These are phyloP conservation scores for Cynaeus angustus DNA, from an alignment of 2,888 invertebrate species.

Conservation along the genomic window DNA sequence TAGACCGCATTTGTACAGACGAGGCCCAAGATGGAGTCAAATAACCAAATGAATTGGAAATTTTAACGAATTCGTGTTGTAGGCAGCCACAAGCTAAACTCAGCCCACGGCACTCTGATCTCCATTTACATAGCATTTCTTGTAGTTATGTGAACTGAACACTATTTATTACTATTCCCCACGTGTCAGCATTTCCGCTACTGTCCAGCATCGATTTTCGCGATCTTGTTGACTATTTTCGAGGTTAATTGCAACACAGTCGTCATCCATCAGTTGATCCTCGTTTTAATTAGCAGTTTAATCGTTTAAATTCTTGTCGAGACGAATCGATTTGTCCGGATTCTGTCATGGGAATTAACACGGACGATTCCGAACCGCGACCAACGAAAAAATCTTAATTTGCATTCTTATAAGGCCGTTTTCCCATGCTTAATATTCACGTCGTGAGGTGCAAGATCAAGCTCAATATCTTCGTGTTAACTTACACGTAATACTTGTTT, in stretches of 20 bases:
- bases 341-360: constrained; percentile 30
- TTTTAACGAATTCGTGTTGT: no score
- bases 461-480: constrained; percentile 26
- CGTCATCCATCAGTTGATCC: constrained; percentile 12
- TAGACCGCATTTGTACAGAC: no score
- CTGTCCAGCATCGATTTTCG: not conserved
- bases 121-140: no score
- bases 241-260: constrained; percentile 21
- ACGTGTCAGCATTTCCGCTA: no score
- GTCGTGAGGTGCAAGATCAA: constrained; percentile 41
- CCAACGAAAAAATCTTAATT: constrained; percentile 35
- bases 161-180: no score
- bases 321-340: constrained; percentile 23
- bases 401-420: constrained; percentile 39
- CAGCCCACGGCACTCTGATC: not conserved
- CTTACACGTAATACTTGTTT: constrained; percentile 19
- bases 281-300: constrained; percentile 17
- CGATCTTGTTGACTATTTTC: constrained; percentile 22
- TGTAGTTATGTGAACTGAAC: no score
- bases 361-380: constrained; percentile 14
- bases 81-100: not conserved
- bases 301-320: constrained; percentile 19
- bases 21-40: no score
- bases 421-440: constrained; percentile 44
- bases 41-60: no score